Evolutionary conservation across 2,797 vertebrate genomes (phyloP).

Genomic region (Tarsius wallacei): DNA sequence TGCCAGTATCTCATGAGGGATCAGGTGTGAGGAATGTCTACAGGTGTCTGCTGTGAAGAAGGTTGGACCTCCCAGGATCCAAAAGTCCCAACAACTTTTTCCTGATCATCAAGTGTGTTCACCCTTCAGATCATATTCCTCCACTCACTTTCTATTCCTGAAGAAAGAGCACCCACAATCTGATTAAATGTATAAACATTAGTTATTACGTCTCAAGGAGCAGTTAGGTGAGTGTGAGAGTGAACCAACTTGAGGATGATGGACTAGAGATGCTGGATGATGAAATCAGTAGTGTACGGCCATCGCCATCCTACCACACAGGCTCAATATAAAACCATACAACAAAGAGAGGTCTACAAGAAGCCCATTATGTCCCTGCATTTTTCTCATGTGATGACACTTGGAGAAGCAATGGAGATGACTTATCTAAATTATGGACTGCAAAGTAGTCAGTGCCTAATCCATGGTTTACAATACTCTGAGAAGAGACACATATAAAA

Average conservation of each 20-base stretch:
- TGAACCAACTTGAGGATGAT: neutral
- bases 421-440: neutral
- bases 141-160: neutral
- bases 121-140: neutral
- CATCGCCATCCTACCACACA: neutral
- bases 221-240: neutral
- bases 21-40: neutral
- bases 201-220: neutral
- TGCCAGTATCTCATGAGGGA: neutral
- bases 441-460: conserved; percentile 37
- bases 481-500: conserved; percentile 33
- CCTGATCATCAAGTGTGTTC: neutral
- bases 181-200: neutral
- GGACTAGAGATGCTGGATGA: neutral
- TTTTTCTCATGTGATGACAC: neutral
- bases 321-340: neutral
- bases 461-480: neutral
- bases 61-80: neutral
- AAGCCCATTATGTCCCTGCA: neutral
- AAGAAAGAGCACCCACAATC: neutral
- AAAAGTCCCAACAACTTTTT: neutral
- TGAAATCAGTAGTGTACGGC: neutral
- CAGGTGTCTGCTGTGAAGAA: neutral
- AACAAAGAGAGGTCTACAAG: neutral
- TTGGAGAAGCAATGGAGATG: neutral